Evolutionary conservation across 2,113 vertebrate species (phyloP), one percentile per base, ranked within the genome.

Genomic region (Gadus chalcogrammus): DNA sequence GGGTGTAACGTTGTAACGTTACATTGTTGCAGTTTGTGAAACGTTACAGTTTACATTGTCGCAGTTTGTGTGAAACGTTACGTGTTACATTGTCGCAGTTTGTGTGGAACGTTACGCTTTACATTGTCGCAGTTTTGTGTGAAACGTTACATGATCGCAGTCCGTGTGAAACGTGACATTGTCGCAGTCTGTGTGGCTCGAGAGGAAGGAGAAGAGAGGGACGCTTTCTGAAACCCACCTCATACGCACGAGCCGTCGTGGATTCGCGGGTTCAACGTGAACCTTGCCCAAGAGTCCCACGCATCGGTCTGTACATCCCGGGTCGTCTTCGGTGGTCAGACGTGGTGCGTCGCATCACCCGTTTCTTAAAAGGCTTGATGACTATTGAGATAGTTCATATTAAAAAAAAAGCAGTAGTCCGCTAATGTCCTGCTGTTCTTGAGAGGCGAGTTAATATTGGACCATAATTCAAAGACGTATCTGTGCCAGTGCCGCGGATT

Each of bases 181-280:
- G 31, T 35, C 31, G 31, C 6, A 35, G 72, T 68, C 2, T 58
- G 15, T 58, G 55, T 18, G 2, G 5, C 38, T 11, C 1, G 20
- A 3, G n/a, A 61, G 60, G 42, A 48, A 24, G 60, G 60, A 24
- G 24, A 24, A 18, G 17, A 22, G 20, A n/a, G 42, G 60, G 60
- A 20, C 2, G 13, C n/a, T 5, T 22, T 18, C 22, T 61, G 56
- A 79, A 71, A 89, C 90, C 73, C 75, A 92, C 90, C 90, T 76
- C 85, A 79, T 67, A 74, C 69, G 70, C 75, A 69, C 65, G 84
- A 80, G 58, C 76, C 76, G 71, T 68, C 69, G 69, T 61, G 73
- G 35, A 61, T 42, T 15, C 17, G 52, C 52, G 64, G 70, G 31
- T 72, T 13, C 8, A 65, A 16, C 55, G 2, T 74, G 60, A 80